phyloP scores from a whole-genome alignment of 1,140 invertebrate genomes.

The Saxidomus purpurata region DNA sequence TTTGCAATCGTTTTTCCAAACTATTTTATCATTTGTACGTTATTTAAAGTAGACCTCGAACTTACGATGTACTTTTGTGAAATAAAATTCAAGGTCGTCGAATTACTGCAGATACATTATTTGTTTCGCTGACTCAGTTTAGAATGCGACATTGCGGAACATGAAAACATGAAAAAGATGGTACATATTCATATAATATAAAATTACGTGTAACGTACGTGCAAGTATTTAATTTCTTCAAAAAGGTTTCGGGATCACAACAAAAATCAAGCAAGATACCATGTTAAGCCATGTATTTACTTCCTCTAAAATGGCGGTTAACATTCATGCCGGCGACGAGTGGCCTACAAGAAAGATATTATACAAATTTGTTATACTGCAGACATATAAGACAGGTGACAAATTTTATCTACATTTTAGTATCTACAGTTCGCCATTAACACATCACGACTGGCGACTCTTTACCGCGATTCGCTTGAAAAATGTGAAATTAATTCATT shows the following conservation, averaged over 20 bases:
- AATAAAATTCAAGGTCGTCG: too few relatives aligned
- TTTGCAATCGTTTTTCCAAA: too few relatives aligned
- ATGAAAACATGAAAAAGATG: too few relatives aligned
- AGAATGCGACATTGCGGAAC: too few relatives aligned
- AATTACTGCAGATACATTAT: too few relatives aligned
- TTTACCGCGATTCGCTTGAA: not conserved
- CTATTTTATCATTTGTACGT: too few relatives aligned
- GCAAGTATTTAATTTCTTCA: not conserved
- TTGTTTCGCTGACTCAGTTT: too few relatives aligned
- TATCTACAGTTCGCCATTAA: conserved; percentile 38
- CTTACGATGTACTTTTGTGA: too few relatives aligned
- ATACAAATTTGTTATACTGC: conserved; percentile 27
- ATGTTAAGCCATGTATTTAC: not conserved
- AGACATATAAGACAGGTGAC: conserved; percentile 38
- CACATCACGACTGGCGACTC: conserved; percentile 59
- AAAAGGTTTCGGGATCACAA: not conserved
- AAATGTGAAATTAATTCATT: conserved; percentile 65
- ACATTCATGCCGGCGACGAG: not conserved
- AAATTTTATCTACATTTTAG: conserved; percentile 56
- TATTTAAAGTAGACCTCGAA: too few relatives aligned
- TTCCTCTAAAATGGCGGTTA: not conserved
- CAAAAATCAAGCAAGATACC: not conserved
- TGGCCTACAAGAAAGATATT: not conserved
- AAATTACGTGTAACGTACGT: not conserved
- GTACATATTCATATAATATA: too few relatives aligned